Evolutionary conservation across 2,797 vertebrate species (phyloP).

Genomic region (Lepilemur ruficaudatus): DNA sequence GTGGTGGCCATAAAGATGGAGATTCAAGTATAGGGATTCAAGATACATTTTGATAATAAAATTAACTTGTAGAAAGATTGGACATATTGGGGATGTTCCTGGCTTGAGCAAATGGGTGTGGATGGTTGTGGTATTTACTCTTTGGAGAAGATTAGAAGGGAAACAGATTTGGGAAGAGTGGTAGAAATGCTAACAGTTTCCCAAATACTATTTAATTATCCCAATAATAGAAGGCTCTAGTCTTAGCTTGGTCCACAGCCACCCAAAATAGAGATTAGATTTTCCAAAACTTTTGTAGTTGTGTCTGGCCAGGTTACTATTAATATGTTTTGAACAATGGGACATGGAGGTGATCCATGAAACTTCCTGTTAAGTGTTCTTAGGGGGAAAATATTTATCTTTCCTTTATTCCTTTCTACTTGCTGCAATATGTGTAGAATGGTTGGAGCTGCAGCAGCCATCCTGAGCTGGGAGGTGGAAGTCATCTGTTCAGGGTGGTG

Average conservation of each 20-base stretch:
- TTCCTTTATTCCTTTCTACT: not conserved
- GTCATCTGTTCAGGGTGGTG: not conserved
- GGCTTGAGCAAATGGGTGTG: not conserved
- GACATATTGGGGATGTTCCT: not conserved
- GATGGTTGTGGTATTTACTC: not conserved
- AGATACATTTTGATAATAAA: not conserved
- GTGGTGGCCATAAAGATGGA: not conserved
- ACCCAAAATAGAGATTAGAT: not conserved
- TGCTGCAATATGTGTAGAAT: not conserved
- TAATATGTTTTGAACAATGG: not conserved
- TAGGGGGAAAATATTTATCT: not conserved
- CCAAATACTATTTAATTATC: not conserved
- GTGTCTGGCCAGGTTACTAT: not conserved
- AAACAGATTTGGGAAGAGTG: not conserved
- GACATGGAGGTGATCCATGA: not conserved
- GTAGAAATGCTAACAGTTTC: not conserved
- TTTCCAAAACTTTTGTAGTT: not conserved
- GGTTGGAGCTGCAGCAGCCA: not conserved
- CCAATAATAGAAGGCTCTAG: not conserved
- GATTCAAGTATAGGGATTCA: not conserved
- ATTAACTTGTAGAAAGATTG: not conserved
- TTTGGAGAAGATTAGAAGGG: not conserved
- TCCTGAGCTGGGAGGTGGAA: not conserved
- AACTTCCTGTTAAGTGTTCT: not conserved
- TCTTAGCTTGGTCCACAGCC: not conserved